A percentile compares a stretch with the other conserved stretches of the same genome.
Evolutionary conservation across 2,113 vertebrate species (phyloP).

Genomic region (Gobiocypris rarus): DNA sequence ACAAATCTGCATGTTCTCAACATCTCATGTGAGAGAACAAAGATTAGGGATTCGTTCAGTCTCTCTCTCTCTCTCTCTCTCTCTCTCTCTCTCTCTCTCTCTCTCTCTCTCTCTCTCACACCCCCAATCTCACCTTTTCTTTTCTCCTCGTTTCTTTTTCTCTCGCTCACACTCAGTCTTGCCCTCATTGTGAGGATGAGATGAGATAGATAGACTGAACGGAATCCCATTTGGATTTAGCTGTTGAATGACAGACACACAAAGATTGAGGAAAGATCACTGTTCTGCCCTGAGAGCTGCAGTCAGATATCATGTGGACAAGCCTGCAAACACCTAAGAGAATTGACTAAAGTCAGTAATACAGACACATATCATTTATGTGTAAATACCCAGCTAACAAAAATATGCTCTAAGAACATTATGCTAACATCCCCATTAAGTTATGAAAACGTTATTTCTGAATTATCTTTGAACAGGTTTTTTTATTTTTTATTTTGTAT

Average conservation of each 20-base stretch:
- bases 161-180: constrained; percentile 60
- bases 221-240: constrained; percentile 65
- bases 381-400: neutral
- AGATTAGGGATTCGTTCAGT: constrained; percentile 41
- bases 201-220: constrained; percentile 61
- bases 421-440: too few relatives aligned
- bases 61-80: constrained; percentile 31
- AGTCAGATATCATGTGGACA: constrained; percentile 31
- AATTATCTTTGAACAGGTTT: too few relatives aligned
- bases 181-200: constrained; percentile 62
- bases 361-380: neutral
- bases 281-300: constrained; percentile 31
- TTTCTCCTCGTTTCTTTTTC: constrained; percentile 28
- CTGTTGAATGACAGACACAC: constrained; percentile 42
- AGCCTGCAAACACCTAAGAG: neutral
- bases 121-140: constrained; percentile 39
- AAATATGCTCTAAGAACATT: too few relatives aligned
- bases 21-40: neutral
- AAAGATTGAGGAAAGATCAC: constrained; percentile 54
- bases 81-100: constrained; percentile 46
- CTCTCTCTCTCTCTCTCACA: constrained; percentile 43
- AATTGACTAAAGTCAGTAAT: neutral
- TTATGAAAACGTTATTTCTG: too few relatives aligned
- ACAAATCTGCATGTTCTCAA: neutral
- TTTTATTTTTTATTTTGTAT: too few relatives aligned